Conservation (phyloP, 2,888 invertebrate genomes). For the Stictocephala bisonia region DNA sequence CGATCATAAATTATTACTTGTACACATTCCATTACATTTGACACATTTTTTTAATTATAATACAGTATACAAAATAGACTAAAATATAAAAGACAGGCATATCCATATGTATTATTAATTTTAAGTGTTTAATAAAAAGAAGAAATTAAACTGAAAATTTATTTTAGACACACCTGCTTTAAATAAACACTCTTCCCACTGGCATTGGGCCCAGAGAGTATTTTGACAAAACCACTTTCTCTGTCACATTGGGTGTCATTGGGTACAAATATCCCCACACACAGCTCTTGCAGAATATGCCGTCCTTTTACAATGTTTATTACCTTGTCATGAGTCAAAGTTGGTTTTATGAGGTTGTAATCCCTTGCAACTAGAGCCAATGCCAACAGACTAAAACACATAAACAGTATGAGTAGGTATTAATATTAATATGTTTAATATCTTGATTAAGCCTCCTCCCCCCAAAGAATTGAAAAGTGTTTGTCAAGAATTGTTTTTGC, state of each 20-base stretch:
- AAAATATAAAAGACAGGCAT: no score
- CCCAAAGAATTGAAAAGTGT: no score
- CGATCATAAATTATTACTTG: no score
- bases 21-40: no score
- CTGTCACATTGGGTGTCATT: conserved; percentile 76
- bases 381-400: conserved; percentile 71
- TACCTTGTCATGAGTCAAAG: conserved; percentile 68
- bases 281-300: conserved; percentile 81
- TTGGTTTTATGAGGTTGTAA: conserved; percentile 74
- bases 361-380: conserved; percentile 75
- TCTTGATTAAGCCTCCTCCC: no score
- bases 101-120: no score
- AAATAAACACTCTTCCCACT: conserved; percentile 94
- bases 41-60: no score
- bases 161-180: conserved; percentile 83
- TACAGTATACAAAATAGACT: no score
- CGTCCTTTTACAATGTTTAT: conserved; percentile 75
- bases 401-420: conserved; percentile 6
- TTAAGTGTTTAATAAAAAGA: no score
- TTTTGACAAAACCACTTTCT: conserved; percentile 72
- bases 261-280: conserved; percentile 75
- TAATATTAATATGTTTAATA: no score
- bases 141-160: no score
- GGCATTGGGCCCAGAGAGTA: conserved; percentile 91
- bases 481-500: no score